A percentile compares a stretch with the other conserved stretches of the same genome.
Conservation (phyloP, 2,113 vertebrate species). For the Hemichromis elongatus region DNA sequence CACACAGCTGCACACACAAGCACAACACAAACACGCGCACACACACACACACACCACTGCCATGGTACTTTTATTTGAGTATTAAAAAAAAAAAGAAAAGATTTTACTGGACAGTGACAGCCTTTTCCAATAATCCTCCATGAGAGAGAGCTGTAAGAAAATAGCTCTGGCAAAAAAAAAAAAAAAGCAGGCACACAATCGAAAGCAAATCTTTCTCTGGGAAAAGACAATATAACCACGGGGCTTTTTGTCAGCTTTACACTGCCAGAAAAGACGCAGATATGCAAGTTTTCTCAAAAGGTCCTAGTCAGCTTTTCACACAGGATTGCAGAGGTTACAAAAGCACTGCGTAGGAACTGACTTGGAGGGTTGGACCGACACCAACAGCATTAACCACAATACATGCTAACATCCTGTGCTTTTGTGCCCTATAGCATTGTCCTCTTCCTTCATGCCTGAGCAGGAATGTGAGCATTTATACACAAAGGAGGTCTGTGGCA, state of each 20-base stretch:
- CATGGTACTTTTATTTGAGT: conserved; percentile 14
- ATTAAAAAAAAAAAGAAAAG: not conserved
- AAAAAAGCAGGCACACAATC: conserved; percentile 40
- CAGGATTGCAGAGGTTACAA: conserved; percentile 54
- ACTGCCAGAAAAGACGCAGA: conserved; percentile 30
- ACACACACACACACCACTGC: not conserved
- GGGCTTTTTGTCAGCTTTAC: conserved; percentile 49
- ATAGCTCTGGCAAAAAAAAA: conserved; percentile 6
- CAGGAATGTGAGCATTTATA: conserved; percentile 41
- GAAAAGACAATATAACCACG: conserved; percentile 51
- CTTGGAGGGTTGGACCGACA: conserved; percentile 30
- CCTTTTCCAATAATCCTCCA: conserved; percentile 42
- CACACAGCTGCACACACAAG: not conserved
- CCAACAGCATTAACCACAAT: conserved; percentile 22
- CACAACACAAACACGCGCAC: not conserved
- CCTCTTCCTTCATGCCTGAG: conserved; percentile 15
- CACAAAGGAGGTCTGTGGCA: conserved; percentile 11
- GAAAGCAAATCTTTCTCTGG: conserved; percentile 44
- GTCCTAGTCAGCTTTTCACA: conserved; percentile 53
- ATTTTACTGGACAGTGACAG: conserved; percentile 34
- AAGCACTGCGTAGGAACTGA: conserved; percentile 42
- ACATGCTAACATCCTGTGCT: conserved; percentile 50
- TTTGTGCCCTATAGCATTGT: conserved; percentile 35
- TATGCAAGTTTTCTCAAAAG: conserved; percentile 56
- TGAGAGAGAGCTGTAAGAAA: conserved; percentile 40